Percentiles rank a stretch among this genome's conserved stretches.
These are phyloP conservation scores for Drosophila bunnanda DNA, from an alignment of 2,888 invertebrate genomes.

Conservation along the genomic window DNA sequence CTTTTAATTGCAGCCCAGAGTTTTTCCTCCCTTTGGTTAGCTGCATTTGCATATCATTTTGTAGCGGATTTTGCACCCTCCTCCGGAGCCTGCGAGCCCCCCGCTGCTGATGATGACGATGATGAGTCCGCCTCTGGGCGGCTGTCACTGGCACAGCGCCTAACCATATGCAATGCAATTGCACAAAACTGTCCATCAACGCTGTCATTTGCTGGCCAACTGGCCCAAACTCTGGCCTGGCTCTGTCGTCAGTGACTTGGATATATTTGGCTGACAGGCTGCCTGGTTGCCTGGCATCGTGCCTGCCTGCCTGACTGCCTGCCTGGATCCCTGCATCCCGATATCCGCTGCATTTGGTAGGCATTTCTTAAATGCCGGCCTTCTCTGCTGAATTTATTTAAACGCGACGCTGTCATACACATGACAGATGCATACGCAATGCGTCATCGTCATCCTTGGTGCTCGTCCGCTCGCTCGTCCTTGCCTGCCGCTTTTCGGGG, in stretches of 20 bases:
- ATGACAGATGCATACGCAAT: conserved; percentile 72
- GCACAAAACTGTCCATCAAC: conserved; percentile 78
- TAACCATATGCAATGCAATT: conserved; percentile 77
- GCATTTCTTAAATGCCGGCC: conserved; percentile 74
- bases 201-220: conserved; percentile 75
- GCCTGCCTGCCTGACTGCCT: conserved; percentile 17
- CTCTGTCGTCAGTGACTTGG: conserved; percentile 43
- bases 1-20: conserved; percentile 69
- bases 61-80: conserved; percentile 51
- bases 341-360: conserved; percentile 36
- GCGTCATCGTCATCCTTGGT: conserved; percentile 66
- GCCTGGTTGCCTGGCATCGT: neutral
- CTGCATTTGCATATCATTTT: conserved; percentile 75
- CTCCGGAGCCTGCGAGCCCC: neutral
- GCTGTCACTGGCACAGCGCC: conserved; percentile 69
- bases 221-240: conserved; percentile 38
- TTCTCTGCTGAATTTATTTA: conserved; percentile 71
- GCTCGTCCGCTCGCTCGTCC: conserved; percentile 9
- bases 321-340: conserved; percentile 1
- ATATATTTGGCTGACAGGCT: conserved; percentile 42
- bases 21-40: conserved; percentile 45
- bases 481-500: conserved; percentile 4
- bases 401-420: conserved; percentile 69
- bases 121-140: conserved; percentile 22
- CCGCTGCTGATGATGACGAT: conserved; percentile 42